A percentile compares a stretch with the other conserved stretches of the same genome.
Conservation (phyloP, 2,797 vertebrate genomes). For the Acanthurus lineatus region DNA sequence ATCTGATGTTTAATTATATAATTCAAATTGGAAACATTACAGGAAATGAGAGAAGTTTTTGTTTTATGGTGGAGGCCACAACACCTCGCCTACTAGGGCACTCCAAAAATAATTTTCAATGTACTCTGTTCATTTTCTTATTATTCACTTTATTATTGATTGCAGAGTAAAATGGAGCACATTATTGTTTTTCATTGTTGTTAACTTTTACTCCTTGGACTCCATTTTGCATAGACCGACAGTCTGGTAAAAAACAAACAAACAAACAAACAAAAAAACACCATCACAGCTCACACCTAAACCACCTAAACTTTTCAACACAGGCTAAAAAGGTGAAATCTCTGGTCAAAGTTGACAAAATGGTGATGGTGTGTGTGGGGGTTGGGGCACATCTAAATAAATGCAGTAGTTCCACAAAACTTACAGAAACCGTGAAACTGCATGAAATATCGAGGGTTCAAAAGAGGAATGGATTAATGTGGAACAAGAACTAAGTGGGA, state of each 20-base stretch:
- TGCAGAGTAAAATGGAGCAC: not conserved
- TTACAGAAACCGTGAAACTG: not conserved
- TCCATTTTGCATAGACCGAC: not conserved
- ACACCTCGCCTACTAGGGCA: no score
- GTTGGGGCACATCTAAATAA: not conserved
- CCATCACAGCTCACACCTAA: not conserved
- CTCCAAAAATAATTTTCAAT: no score
- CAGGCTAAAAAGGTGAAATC: no score
- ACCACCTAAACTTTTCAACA: no score
- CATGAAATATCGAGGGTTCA: not conserved
- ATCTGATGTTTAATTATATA: no score
- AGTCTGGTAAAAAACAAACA: not conserved
- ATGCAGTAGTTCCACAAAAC: not conserved
- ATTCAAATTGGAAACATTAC: no score
- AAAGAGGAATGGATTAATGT: not conserved
- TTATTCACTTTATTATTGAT: not conserved
- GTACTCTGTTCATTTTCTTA: not conserved
- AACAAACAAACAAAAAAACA: no score
- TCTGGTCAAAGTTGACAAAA: no score
- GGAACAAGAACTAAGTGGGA: not conserved
- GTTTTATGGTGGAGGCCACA: no score
- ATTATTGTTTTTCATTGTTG: not conserved
- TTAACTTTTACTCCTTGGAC: not conserved
- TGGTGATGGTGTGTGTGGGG: no score
- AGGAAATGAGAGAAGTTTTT: no score